Evolutionary conservation across 2,888 invertebrate species (phyloP).

Genomic region (Xestia c-nigrum): DNA sequence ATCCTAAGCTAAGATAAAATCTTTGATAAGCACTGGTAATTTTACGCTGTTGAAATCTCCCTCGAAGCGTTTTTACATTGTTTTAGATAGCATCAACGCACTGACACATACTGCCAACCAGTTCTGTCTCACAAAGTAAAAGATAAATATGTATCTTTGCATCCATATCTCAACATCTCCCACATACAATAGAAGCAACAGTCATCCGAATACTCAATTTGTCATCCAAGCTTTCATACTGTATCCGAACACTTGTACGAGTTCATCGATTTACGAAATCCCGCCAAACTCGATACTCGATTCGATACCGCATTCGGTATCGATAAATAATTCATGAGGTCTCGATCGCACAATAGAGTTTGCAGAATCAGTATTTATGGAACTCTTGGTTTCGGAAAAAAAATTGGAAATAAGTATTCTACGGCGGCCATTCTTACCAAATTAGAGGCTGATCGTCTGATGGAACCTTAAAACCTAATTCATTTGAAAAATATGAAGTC

Average conservation of each 20-base stretch:
- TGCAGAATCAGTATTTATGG: constrained; percentile 82
- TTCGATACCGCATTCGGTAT: constrained; percentile 82
- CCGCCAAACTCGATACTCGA: constrained; percentile 84
- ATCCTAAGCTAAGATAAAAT: constrained; percentile 2
- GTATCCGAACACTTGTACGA: constrained; percentile 78
- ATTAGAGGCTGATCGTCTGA: constrained; percentile 42
- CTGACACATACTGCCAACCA: constrained; percentile 42
- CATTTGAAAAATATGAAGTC: constrained; percentile 31
- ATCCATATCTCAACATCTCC: constrained; percentile 40
- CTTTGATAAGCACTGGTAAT: not conserved
- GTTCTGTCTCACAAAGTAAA: constrained; percentile 48
- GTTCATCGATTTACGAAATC: constrained; percentile 85
- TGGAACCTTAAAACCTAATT: constrained; percentile 54
- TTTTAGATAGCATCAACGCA: constrained; percentile 48
- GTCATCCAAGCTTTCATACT: constrained; percentile 63
- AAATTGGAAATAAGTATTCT: constrained; percentile 68
- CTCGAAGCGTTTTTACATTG: constrained; percentile 7
- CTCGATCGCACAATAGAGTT: constrained; percentile 83
- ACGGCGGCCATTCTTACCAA: constrained; percentile 37
- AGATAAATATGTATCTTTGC: constrained; percentile 56
- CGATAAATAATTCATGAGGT: constrained; percentile 86
- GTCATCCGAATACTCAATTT: constrained; percentile 53
- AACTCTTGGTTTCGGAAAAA: constrained; percentile 70
- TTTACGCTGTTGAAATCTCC: constrained; percentile 25
- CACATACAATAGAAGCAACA: constrained; percentile 53